Percentiles rank a stretch among this genome's conserved stretches.
Evolutionary conservation across 1,140 invertebrate species (phyloP).

Genomic region (Macrotrachela quadricornifera): DNA sequence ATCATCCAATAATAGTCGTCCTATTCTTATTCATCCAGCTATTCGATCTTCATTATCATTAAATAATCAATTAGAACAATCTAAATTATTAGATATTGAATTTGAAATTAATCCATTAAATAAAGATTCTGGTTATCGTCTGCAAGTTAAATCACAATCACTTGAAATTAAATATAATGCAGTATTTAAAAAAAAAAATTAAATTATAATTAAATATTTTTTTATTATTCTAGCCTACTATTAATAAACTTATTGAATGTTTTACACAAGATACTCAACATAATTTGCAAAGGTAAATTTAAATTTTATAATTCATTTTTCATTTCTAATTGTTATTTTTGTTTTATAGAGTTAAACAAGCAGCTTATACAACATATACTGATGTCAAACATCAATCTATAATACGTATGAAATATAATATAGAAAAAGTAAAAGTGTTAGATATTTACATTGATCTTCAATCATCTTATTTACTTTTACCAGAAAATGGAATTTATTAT

Average conservation of each 20-base stretch:
- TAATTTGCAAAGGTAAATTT: too few relatives aligned
- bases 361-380: background rate
- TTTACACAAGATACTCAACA: constrained; percentile 2
- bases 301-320: too few relatives aligned
- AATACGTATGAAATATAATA: constrained; percentile 1
- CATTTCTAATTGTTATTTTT: too few relatives aligned
- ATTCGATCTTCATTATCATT: too few relatives aligned
- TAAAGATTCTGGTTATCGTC: background rate
- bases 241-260: too few relatives aligned
- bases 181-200: constrained; percentile 1
- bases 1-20: too few relatives aligned
- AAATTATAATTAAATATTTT: too few relatives aligned
- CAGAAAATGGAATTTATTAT: background rate
- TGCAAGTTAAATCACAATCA: background rate
- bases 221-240: too few relatives aligned
- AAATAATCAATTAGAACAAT: too few relatives aligned
- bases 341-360: background rate
- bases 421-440: constrained; percentile 1
- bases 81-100: too few relatives aligned
- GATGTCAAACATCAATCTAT: constrained; percentile 1
- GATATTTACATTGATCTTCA: background rate
- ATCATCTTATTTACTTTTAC: constrained; percentile 2
- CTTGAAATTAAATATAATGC: constrained; percentile 4
- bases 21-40: too few relatives aligned
- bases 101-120: background rate